Evolutionary conservation across 2,888 invertebrate genomes (phyloP).

Genomic region (Cyclophora albipunctata): DNA sequence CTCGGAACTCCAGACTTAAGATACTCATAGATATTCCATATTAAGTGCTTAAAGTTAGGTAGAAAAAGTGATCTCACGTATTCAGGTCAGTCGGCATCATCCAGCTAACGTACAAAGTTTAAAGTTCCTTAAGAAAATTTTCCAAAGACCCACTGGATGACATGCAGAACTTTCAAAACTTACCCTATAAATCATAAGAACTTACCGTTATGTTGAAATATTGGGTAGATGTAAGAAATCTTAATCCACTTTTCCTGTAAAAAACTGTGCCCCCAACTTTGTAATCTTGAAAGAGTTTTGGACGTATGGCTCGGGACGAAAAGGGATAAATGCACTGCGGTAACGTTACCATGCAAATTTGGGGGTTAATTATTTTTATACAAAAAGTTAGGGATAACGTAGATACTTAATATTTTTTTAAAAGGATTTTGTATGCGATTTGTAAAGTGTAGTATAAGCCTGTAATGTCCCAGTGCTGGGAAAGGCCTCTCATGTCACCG

Average conservation of each 20-base stretch:
- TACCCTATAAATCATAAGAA: constrained; percentile 68
- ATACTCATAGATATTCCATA: too few relatives aligned
- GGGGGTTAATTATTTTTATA: too few relatives aligned
- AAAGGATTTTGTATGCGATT: too few relatives aligned
- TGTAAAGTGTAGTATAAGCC: too few relatives aligned
- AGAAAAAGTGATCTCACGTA: constrained; percentile 6
- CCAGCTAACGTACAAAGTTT: constrained; percentile 63
- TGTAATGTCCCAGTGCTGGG: too few relatives aligned
- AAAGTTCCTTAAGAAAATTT: constrained; percentile 57
- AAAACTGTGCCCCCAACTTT: constrained; percentile 51
- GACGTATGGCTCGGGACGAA: constrained; percentile 28
- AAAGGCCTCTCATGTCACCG: too few relatives aligned
- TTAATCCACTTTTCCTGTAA: constrained; percentile 69
- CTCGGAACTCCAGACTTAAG: too few relatives aligned
- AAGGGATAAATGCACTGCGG: background rate
- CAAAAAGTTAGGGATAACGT: too few relatives aligned
- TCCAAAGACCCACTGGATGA: constrained; percentile 60
- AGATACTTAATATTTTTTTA: too few relatives aligned
- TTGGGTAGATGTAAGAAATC: constrained; percentile 61
- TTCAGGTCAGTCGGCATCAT: constrained; percentile 35
- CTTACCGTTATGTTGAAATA: constrained; percentile 60
- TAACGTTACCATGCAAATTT: background rate
- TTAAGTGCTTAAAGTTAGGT: too few relatives aligned
- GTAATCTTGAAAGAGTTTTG: constrained; percentile 55
- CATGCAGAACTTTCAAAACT: constrained; percentile 65